phyloP scores from a whole-genome alignment of 2,113 vertebrate genomes.

The Ammodytes dubius region DNA sequence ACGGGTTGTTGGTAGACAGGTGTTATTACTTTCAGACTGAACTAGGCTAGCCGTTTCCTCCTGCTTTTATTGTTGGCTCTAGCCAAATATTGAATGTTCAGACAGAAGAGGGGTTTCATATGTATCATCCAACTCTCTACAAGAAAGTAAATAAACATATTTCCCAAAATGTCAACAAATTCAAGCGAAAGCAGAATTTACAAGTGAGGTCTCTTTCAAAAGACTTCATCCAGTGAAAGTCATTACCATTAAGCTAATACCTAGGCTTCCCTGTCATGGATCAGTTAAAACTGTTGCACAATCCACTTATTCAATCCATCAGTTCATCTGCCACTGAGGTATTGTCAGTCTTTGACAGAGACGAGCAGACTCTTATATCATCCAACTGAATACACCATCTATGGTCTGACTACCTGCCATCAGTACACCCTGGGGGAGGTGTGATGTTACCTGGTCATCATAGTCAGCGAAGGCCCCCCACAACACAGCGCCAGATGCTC shows the following conservation, averaged over 20 bases:
- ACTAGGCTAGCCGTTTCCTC: no score
- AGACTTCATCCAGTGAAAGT: conserved; percentile 8
- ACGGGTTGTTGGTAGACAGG: no score
- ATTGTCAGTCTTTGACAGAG: conserved; percentile 24
- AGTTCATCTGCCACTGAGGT: conserved; percentile 8
- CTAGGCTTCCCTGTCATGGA: neutral
- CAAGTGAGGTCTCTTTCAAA: neutral
- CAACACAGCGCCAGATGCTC: conserved; percentile 67
- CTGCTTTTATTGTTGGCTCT: no score
- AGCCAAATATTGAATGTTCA: no score
- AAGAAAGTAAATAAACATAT: no score
- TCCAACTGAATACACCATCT: conserved; percentile 30
- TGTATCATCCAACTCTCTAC: no score
- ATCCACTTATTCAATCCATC: conserved; percentile 28
- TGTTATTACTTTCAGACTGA: no score
- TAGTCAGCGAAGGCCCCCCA: conserved; percentile 74
- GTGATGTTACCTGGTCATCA: conserved; percentile 70
- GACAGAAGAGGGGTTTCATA: no score
- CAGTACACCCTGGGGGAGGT: conserved; percentile 36
- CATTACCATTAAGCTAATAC: conserved; percentile 32
- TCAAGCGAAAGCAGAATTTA: neutral
- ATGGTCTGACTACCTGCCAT: neutral
- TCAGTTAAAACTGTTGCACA: conserved; percentile 20
- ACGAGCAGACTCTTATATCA: conserved; percentile 17
- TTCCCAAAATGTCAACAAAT: no score